Base-by-base conservation (phyloP, 1,140 invertebrate genomes). In the Agrypnia vestita region DNA sequence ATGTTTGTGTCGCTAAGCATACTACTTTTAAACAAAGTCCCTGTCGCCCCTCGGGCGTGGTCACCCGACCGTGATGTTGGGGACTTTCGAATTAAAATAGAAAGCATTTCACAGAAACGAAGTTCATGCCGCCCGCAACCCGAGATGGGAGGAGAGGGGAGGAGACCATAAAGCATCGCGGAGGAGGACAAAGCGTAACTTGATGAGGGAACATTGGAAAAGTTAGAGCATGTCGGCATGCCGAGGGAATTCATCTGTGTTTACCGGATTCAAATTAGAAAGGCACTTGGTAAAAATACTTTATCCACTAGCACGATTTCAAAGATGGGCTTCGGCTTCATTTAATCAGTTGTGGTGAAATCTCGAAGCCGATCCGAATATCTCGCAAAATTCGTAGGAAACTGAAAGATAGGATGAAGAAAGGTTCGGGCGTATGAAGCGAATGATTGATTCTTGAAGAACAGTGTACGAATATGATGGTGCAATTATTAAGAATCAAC, bases 31-130 rank as follows among this genome's bases (percentile, higher is more conserved):
- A 6, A 35, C 25, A 35, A 35, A 35, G 53, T 19, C 53, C n/a
- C 51, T 11, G 13, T 4, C 25, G 43, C 62, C 35, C 25, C 53
- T 15, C 15, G n/a, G 35, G 69, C 69, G 21, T 25, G 71, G 71
- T 56, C 71, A 44, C 51, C 71, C 51, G 71, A 74, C 19, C 71
- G 69, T 53, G 25, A 56, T 44, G 53, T 55, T 55, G 9, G 51
- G 53, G 35, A 25, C 51, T 56, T 56, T 74, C 51, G 71, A 44
- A 74, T 74, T 55, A 56, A 64, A 69, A 74, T 74, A 55, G 71
- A 74, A 56, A 56, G 51, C 71, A 56, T 74, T 74, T 74, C 51
- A 53, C 69, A 53, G 43, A 72, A 56, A 51, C 69, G 21, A 25
- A 53, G 17, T 51, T 51, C 25, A 8, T 21, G n/a, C 17, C n/a